phyloP scores from a whole-genome alignment of 2,797 vertebrate genomes.

The Acropternis orthonyx region DNA sequence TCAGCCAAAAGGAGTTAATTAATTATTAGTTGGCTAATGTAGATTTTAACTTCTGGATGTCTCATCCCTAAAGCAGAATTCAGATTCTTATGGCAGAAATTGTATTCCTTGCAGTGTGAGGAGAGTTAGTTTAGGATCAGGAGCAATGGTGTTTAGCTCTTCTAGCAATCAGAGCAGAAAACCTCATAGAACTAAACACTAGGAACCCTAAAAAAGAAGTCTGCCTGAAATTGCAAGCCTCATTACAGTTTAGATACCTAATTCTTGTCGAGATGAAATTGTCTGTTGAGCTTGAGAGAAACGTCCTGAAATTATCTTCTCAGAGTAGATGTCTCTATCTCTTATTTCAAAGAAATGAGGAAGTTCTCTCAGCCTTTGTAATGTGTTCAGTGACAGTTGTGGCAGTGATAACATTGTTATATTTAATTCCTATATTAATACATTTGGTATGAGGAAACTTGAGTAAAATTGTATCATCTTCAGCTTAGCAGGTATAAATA shows the following conservation, averaged over 20 bases:
- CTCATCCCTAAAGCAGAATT: background rate
- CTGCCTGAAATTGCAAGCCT: background rate
- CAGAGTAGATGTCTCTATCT: background rate
- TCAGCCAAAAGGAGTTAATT: background rate
- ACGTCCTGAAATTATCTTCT: background rate
- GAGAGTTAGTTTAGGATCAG: background rate
- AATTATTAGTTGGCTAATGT: background rate
- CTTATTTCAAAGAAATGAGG: background rate
- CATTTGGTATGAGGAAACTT: background rate
- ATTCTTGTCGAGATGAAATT: background rate
- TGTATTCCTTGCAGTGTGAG: background rate
- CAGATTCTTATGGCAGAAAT: background rate
- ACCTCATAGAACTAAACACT: background rate
- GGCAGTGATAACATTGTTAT: background rate
- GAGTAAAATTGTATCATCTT: background rate
- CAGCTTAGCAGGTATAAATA: background rate
- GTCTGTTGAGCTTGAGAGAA: background rate
- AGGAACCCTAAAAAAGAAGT: background rate
- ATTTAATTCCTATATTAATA: background rate
- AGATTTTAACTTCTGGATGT: background rate
- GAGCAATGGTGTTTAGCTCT: background rate
- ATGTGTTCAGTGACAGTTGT: background rate
- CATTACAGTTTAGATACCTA: background rate
- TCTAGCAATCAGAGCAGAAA: background rate
- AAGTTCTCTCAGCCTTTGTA: background rate